phyloP scores from a whole-genome alignment of 2,888 invertebrate species.

The Epinotia brunnichana region DNA sequence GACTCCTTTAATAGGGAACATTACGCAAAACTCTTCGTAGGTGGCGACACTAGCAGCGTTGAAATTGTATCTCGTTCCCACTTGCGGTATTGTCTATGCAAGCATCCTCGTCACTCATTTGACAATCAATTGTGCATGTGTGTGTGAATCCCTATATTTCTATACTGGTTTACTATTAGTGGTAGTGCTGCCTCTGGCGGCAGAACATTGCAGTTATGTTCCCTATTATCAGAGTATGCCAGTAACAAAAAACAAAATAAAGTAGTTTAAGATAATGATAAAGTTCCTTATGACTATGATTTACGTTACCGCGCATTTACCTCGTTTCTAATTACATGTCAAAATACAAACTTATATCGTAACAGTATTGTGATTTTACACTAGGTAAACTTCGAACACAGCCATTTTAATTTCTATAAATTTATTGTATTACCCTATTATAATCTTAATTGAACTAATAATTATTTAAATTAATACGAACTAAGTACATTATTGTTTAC shows the following conservation, averaged over 20 bases:
- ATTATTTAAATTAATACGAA: constrained; percentile 7
- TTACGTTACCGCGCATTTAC: constrained; percentile 32
- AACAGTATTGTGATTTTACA: constrained; percentile 71
- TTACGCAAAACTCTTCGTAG: too few species aligned
- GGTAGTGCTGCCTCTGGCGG: too few species aligned
- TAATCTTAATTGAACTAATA: constrained; percentile 31
- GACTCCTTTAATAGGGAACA: background rate
- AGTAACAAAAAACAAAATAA: background rate
- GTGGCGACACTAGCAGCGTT: too few species aligned
- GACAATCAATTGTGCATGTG: too few species aligned
- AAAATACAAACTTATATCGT: constrained; percentile 67
- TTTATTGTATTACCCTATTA: constrained; percentile 52
- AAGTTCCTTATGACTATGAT: constrained; percentile 28
- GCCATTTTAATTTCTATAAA: constrained; percentile 77
- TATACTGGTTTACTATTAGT: too few species aligned
- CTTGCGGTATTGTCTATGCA: too few species aligned
- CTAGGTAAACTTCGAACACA: constrained; percentile 73
- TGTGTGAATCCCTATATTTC: too few species aligned
- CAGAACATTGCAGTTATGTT: too few species aligned
- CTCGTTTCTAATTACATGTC: constrained; percentile 42
- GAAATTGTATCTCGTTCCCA: too few species aligned
- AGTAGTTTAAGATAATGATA: background rate
- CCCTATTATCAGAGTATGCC: background rate
- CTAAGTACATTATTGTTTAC: constrained; percentile 34
- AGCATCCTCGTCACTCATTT: too few species aligned